A percentile compares a stretch with the other conserved stretches of the same genome.
Evolutionary conservation across 2,113 vertebrate genomes (phyloP).

Genomic region (Alligator mississippiensis): DNA sequence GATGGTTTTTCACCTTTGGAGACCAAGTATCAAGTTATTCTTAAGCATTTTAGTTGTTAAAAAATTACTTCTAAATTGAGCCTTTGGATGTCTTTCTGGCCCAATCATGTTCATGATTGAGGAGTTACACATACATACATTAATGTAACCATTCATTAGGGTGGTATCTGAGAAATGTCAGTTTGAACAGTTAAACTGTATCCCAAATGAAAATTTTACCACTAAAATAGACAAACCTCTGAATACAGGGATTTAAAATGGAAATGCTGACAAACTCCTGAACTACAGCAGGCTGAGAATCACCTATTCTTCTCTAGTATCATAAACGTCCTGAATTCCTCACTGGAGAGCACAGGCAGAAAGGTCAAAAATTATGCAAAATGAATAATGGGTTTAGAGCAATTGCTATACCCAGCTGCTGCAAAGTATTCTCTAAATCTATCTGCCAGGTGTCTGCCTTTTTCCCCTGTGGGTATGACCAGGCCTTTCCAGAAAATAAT

Average conservation of each 20-base stretch:
- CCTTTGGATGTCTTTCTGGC: background rate
- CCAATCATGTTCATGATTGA: background rate
- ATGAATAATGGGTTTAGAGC: conserved; percentile 69
- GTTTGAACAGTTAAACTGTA: background rate
- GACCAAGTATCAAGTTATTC: background rate
- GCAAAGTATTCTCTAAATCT: conserved; percentile 49
- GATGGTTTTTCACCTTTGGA: background rate
- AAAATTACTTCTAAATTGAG: background rate
- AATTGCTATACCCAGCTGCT: conserved; percentile 61
- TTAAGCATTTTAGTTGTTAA: background rate
- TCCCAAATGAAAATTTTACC: background rate
- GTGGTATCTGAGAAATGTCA: background rate
- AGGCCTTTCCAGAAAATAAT: conserved; percentile 14
- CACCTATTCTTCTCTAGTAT: conserved; percentile 42
- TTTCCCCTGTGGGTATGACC: background rate
- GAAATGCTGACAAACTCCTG: conserved; percentile 27
- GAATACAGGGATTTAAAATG: conserved; percentile 8
- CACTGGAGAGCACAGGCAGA: conserved; percentile 45
- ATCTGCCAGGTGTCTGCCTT: conserved; percentile 42
- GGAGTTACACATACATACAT: background rate
- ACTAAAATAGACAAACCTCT: background rate
- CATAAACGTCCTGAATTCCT: conserved; percentile 53
- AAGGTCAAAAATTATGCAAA: conserved; percentile 77
- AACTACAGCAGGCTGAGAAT: conserved; percentile 17
- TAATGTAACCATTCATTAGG: background rate